phyloP scores from a whole-genome alignment of 2,888 invertebrate genomes.

The Drosophila austrosaltans region DNA sequence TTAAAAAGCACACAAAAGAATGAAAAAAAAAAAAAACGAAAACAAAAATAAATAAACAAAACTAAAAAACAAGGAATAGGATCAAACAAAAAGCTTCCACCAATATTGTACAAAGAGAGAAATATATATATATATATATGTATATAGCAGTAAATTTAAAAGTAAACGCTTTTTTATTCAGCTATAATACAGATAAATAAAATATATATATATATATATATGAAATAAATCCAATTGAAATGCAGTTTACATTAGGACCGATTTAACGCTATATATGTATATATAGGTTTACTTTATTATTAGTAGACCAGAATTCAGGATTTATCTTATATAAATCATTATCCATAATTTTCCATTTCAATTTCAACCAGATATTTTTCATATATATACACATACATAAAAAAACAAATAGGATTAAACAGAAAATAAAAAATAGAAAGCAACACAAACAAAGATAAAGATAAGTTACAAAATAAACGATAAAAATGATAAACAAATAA shows the following conservation, averaged over 20 bases:
- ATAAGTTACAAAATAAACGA: constrained; percentile 25
- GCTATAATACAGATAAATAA: neutral
- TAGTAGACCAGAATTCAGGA: too few species aligned
- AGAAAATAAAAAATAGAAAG: constrained; percentile 27
- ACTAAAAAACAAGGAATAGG: constrained; percentile 3
- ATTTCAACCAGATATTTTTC: neutral
- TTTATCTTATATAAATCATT: too few species aligned
- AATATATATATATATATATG: neutral
- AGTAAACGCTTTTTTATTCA: neutral
- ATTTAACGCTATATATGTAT: too few species aligned
- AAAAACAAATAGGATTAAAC: constrained; percentile 20
- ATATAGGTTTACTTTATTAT: too few species aligned
- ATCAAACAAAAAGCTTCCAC: constrained; percentile 24
- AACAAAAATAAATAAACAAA: constrained; percentile 17
- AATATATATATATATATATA: too few species aligned
- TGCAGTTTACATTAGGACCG: too few species aligned
- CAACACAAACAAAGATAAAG: constrained; percentile 28
- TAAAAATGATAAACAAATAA: constrained; percentile 31
- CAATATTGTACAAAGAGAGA: constrained; percentile 3
- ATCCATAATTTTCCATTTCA: neutral
- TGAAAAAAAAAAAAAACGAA: constrained; percentile 10
- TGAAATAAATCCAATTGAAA: neutral
- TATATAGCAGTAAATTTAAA: neutral
- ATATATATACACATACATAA: neutral
- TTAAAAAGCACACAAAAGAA: constrained; percentile 32